phyloP scores from a whole-genome alignment of 2,888 invertebrate species.

The Chymomyza fuscimana region DNA sequence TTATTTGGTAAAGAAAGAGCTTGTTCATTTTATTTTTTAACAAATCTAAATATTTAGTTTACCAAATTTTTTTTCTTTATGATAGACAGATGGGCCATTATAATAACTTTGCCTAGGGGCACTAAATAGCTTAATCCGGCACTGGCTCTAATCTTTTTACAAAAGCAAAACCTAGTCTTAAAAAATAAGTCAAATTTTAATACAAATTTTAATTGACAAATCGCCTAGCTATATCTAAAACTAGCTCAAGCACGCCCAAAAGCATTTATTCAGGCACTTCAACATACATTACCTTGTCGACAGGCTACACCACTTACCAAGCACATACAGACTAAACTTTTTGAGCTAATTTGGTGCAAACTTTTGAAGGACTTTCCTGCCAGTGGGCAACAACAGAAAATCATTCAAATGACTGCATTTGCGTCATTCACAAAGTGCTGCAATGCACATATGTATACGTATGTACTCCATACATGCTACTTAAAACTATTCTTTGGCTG shows the following conservation, averaged over 20 bases:
- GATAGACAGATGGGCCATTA: too few relatives aligned
- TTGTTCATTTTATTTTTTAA: too few relatives aligned
- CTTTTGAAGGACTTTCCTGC: conserved; percentile 39
- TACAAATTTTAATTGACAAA: too few relatives aligned
- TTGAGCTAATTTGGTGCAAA: conserved; percentile 26
- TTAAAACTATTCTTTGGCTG: conserved; percentile 15
- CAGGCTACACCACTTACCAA: not conserved
- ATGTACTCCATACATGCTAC: conserved; percentile 22
- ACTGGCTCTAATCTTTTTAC: too few relatives aligned
- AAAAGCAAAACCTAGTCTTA: too few relatives aligned
- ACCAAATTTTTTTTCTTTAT: too few relatives aligned
- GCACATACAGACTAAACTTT: conserved; percentile 13
- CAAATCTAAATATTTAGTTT: too few relatives aligned
- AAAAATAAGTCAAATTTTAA: too few relatives aligned
- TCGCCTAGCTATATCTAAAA: not conserved
- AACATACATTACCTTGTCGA: not conserved
- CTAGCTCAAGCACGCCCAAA: not conserved
- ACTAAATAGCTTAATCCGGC: too few relatives aligned
- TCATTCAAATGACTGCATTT: conserved; percentile 32
- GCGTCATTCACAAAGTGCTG: conserved; percentile 44
- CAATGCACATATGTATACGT: conserved; percentile 3
- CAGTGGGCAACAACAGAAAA: not conserved
- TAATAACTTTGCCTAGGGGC: too few relatives aligned
- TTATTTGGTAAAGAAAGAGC: too few relatives aligned
- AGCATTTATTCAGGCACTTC: not conserved